These are phyloP conservation scores for Erethizon dorsatum DNA, from an alignment of 2,797 vertebrate genomes.

Conservation along the genomic window DNA sequence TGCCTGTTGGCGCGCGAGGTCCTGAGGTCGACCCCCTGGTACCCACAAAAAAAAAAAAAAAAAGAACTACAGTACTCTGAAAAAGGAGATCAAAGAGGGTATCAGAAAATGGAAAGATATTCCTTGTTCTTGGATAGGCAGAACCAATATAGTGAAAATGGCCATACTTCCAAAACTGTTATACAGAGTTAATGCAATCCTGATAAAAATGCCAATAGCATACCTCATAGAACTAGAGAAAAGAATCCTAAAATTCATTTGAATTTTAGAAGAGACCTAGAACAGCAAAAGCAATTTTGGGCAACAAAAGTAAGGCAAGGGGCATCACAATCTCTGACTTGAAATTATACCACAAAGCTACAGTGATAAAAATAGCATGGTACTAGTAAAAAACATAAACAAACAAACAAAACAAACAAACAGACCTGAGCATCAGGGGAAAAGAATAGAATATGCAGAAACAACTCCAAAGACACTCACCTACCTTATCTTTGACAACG, in stretches of 20 bases:
- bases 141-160: not conserved
- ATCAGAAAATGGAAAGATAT: not conserved
- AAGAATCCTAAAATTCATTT: not conserved
- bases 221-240: not conserved
- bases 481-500: not conserved
- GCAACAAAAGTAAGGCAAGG: not conserved
- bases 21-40: no score
- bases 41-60: no score
- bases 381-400: not conserved
- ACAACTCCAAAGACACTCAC: not conserved
- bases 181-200: not conserved
- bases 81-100: not conserved
- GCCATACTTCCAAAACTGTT: not conserved
- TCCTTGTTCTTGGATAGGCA: not conserved
- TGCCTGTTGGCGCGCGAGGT: no score
- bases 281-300: not conserved
- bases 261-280: not conserved
- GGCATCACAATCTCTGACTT: not conserved
- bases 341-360: not conserved
- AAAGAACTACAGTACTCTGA: not conserved
- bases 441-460: not conserved
- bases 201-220: not conserved
- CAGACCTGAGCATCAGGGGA: not conserved
- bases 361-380: not conserved
- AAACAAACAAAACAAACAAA: no score